Conservation (phyloP, 2,797 vertebrate genomes). For the Sebastolobus alascanus region DNA sequence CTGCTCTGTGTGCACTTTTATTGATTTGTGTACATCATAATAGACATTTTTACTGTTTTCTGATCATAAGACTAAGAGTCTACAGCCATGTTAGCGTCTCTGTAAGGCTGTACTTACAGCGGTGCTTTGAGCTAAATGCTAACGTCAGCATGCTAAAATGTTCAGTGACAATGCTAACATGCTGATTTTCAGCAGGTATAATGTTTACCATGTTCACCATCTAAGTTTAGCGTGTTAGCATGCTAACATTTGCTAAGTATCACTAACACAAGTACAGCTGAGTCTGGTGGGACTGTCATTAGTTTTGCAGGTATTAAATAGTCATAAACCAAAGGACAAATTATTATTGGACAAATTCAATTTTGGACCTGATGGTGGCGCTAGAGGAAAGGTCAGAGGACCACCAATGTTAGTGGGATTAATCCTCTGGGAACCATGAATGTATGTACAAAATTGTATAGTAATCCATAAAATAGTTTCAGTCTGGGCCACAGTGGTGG, state of each 20-base stretch:
- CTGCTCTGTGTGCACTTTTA: not conserved
- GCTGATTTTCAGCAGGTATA: not conserved
- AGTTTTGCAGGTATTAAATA: not conserved
- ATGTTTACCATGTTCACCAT: not conserved
- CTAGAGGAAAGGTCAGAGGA: not conserved
- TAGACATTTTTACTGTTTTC: not conserved
- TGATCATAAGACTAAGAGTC: not conserved
- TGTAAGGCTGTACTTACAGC: too few species aligned
- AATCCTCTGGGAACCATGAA: not conserved
- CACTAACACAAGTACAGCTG: too few species aligned
- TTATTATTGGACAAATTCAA: not conserved
- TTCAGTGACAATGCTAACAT: not conserved
- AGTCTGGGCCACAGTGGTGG: not conserved
- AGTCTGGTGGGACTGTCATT: not conserved
- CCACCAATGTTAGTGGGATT: not conserved
- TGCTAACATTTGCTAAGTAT: not conserved
- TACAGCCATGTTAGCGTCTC: too few species aligned
- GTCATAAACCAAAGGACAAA: not conserved
- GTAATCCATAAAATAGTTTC: not conserved
- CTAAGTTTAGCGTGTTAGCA: not conserved
- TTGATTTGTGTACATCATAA: not conserved
- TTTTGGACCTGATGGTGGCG: not conserved
- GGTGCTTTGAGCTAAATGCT: not conserved
- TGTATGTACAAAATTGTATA: not conserved
- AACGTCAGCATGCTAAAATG: not conserved